Percentiles rank a stretch among this genome's conserved stretches.
Evolutionary conservation across 2,888 invertebrate genomes (phyloP).

Genomic region (Rhamphomyia laevipes): DNA sequence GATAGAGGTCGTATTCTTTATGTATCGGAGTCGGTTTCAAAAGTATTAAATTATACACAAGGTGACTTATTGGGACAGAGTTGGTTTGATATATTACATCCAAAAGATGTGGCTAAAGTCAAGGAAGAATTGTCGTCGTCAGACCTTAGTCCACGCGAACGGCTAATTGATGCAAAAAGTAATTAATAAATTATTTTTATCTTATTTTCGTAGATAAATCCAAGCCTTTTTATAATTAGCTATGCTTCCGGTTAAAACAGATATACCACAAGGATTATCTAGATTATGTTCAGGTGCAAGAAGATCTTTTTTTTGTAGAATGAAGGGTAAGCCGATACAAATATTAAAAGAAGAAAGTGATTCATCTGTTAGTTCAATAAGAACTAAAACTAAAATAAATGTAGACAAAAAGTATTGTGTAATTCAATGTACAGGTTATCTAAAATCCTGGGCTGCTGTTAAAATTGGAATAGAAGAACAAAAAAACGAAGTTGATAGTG

Average conservation of each 20-base stretch:
- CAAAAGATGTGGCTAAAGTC: constrained; percentile 87
- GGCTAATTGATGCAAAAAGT: constrained; percentile 89
- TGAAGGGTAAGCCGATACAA: constrained; percentile 63
- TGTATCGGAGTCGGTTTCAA: constrained; percentile 77
- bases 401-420: constrained; percentile 75
- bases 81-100: constrained; percentile 88
- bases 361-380: constrained; percentile 43
- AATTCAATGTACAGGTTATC: constrained; percentile 85
- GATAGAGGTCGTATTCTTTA: constrained; percentile 82
- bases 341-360: constrained; percentile 58
- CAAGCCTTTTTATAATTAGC: constrained; percentile 42
- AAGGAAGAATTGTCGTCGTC: constrained; percentile 89
- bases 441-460: constrained; percentile 82
- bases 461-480: constrained; percentile 60
- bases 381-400: constrained; percentile 48
- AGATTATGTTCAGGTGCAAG: constrained; percentile 78
- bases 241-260: constrained; percentile 82
- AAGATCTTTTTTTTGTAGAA: constrained; percentile 86
- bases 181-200: constrained; percentile 14
- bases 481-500: constrained; percentile 47
- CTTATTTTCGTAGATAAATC: background rate
- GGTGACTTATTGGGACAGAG: constrained; percentile 82
- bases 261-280: constrained; percentile 63
- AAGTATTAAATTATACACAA: constrained; percentile 71
- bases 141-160: constrained; percentile 76